Base-by-base conservation (phyloP, 2,888 invertebrate species). In the Saturnia japonica region DNA sequence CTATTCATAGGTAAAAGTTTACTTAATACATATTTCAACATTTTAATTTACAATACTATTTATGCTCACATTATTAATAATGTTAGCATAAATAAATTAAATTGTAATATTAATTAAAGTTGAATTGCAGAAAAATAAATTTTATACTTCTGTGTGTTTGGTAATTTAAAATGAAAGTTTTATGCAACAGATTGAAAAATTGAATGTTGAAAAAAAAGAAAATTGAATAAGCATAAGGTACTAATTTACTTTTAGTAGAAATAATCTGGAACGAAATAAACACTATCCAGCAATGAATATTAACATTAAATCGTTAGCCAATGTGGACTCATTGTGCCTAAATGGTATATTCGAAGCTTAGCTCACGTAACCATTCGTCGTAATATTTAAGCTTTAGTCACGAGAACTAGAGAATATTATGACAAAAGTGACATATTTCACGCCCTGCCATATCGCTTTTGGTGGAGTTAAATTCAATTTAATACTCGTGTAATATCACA, bases 311-410 rank as follows among this genome's bases (percentile, higher is more conserved):
- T 9, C 14, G 25, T 28, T 28, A 60, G 14, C 25, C 57, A 14
- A 34, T 51, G 66, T 22, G 22, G 11, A 22, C 22, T 54, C 51
- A n/a, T n/a, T n/a, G n/a, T n/a, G n/a, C n/a, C n/a, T 67, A 51
- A 67, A 70, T 70, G 76, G 74, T 80, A 80, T 79, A 77, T 34
- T 78, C 77, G 68, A 66, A 74, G 76, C 77, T 86, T 85, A 82
- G 82, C 82, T 84, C 84, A 82, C 69, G 68, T 74, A 72, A 75
- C 74, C 73, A 76, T 71, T 71, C 72, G 68, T 74, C 72, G 70
- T 77, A 76, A 80, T 79, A 79, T 78, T 77, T 73, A 74, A 79
- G 77, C 79, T 72, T 72, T 25, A 83, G 84, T 84, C 87, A 85
- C 86, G 85, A 83, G 75, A 76, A 74, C 70, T 73, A 67, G 71